Evolutionary conservation across 2,113 vertebrate species (phyloP), one percentile per base, ranked within the genome.

Genomic region (Paradoxurus hermaphroditus): DNA sequence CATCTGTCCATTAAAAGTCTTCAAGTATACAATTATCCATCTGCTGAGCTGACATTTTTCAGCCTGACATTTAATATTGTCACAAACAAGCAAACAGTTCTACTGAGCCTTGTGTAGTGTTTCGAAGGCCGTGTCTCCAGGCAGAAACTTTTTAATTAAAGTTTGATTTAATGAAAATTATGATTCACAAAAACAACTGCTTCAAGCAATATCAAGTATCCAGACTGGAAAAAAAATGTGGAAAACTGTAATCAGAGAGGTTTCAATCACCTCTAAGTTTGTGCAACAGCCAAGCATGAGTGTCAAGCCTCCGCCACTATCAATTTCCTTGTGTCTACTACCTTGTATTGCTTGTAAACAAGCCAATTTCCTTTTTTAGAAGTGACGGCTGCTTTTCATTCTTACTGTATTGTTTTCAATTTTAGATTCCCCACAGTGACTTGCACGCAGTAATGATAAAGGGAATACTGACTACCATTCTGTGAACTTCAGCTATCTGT

Each of bases 161-260:
- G 65, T 96, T 96, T 97, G 87, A 97, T 92, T 96, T 97, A 94
- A 94, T 94, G 94, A 97, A 97, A 98, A 96, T 92, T 97, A 96
- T 91, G 75, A 96, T 72, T 78, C 51, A 93, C 49, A 75, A 23
- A 83, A 93, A 91, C 90, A 95, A 95, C 59, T 93, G 81, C 85
- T 92, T 92, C 41, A 72, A 97, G 51, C 49, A 86, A 44, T 44
- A 96, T 77, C 73, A 94, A 94, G 63, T 78, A 95, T 51, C 34
- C 53, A 81, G 65, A 73, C 27, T 86, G 7, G 59, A 95, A 81
- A 79, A 79, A 91, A 83, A 96, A 92, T 90, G 90, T 29, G 5
- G 34, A 39, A 94, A 91, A 31, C 73, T 93, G 36, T 92, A 62
- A 94, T 31, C 49, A 51, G 63, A 96, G 85, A 92, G 56, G 46